phyloP scores from a whole-genome alignment of 2,113 vertebrate genomes.

The Motacilla tschutschensis region DNA sequence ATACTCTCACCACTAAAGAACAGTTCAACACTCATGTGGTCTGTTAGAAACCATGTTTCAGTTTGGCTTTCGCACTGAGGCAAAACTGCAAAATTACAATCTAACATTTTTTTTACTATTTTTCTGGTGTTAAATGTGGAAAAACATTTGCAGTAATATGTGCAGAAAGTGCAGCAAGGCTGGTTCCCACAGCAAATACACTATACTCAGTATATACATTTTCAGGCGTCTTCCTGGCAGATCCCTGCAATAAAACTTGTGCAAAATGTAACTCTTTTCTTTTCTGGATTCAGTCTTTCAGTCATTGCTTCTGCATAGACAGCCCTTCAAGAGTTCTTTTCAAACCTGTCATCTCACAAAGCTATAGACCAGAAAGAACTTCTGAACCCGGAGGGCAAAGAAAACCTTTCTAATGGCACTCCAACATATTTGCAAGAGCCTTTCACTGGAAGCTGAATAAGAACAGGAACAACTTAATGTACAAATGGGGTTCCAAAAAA shows the following conservation, averaged over 20 bases:
- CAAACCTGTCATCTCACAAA: background rate
- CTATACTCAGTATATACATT: background rate
- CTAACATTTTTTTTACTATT: background rate
- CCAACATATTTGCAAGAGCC: background rate
- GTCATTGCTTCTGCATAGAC: accelerated
- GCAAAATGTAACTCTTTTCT: background rate
- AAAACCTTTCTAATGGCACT: background rate
- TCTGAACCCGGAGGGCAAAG: background rate
- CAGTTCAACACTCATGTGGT: background rate
- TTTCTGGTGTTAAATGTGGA: background rate
- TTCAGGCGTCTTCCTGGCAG: background rate
- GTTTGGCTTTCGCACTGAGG: background rate
- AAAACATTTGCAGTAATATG: background rate
- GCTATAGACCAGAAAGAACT: background rate
- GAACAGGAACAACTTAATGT: background rate
- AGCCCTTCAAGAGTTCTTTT: background rate
- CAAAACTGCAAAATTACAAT: background rate
- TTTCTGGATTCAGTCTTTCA: background rate
- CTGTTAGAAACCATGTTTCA: background rate
- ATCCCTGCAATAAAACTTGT: background rate
- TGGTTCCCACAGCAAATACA: background rate
- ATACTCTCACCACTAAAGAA: background rate
- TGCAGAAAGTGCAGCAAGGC: background rate
- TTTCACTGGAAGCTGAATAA: background rate
- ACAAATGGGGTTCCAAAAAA: background rate